These are phyloP conservation scores for Ctenochaetus hawaiiensis DNA, from an alignment of 2,797 vertebrate species.

Conservation along the genomic window DNA sequence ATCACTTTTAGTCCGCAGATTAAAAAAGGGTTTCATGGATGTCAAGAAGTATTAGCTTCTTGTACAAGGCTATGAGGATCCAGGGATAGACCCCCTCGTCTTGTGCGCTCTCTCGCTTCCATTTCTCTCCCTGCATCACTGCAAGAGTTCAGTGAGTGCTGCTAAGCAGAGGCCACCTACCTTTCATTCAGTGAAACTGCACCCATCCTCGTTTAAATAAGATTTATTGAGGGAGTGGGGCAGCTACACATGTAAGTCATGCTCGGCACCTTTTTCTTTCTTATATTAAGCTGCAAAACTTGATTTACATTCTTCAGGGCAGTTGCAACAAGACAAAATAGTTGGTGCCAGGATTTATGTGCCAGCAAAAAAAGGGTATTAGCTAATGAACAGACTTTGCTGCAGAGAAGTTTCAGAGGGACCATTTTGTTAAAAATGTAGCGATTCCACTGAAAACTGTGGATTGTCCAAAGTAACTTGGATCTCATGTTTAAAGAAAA, in stretches of 20 bases:
- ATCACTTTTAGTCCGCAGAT: conserved; percentile 75
- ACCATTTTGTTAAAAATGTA: background rate
- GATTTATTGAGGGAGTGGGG: background rate
- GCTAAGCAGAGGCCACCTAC: conserved; percentile 9
- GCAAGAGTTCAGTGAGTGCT: background rate
- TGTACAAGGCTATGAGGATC: conserved; percentile 44
- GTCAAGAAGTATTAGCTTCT: conserved; percentile 79
- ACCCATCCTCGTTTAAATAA: background rate
- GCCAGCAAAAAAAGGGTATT: background rate
- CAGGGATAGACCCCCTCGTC: conserved; percentile 51
- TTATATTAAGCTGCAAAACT: conserved; percentile 9
- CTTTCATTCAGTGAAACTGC: conserved; percentile 20
- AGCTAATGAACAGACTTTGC: background rate
- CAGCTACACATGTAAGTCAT: background rate
- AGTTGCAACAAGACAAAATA: background rate
- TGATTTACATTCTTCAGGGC: background rate
- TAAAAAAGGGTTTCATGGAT: conserved; percentile 76
- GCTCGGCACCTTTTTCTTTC: background rate
- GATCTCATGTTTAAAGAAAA: too few relatives aligned
- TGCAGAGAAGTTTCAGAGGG: background rate
- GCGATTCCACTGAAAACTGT: background rate
- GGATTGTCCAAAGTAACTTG: too few relatives aligned
- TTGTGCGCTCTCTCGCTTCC: background rate
- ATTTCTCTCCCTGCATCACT: conserved; percentile 9
- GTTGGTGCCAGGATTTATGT: background rate